Base-by-base conservation (phyloP, 2,113 vertebrate species). In the Zosterops japonicus region DNA sequence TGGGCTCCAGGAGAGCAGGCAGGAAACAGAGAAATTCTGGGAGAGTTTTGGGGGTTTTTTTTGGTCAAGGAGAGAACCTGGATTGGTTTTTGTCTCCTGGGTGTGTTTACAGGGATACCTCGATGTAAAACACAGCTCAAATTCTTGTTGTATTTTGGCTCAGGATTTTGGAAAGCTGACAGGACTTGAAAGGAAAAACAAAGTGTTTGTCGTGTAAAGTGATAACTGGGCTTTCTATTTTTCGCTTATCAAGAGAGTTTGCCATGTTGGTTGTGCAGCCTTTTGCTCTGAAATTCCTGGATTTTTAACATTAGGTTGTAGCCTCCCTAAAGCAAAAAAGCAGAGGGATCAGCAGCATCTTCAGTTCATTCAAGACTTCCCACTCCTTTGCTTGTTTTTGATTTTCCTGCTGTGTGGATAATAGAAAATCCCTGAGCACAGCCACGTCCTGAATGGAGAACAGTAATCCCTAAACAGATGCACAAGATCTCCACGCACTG, bases 141-240 rank as follows among this genome's bases (percentile, higher is more conserved):
- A 59, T 79, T 82, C 80, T 89, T 36, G 71, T 35, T 84, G 89
- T 59, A 1, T 78, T 92, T 92, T 96, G 96, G 90, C 94, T 94
- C 57, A 2, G 89, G 88, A 0, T 65, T 89, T 91, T 96, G 96
- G 96, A 96, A 96, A 78, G 83, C 70, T 93, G 94, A 94, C 94
- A 96, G 53, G 75, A 68, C 57, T 55, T 55, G 91, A 87, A 89
- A 92, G 92, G 95, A 74, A 96, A 94, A 94, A 89, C 90, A 87
- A 94, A 94, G 72, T 35, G 82, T 93, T 90, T 7, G 49, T 94
- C 92, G 5, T 92, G 90, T 95, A 88, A 95, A 88, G 85, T 49
- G 93, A 95, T 92, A 94, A 81, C 86, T 47, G 33, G 6, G 63
- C 59, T 67, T 87, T 69, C 59, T 74, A 8, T 72, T 90, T 80